Base-by-base conservation (phyloP, 2,888 invertebrate genomes). In the Trimorus sp. region DNA sequence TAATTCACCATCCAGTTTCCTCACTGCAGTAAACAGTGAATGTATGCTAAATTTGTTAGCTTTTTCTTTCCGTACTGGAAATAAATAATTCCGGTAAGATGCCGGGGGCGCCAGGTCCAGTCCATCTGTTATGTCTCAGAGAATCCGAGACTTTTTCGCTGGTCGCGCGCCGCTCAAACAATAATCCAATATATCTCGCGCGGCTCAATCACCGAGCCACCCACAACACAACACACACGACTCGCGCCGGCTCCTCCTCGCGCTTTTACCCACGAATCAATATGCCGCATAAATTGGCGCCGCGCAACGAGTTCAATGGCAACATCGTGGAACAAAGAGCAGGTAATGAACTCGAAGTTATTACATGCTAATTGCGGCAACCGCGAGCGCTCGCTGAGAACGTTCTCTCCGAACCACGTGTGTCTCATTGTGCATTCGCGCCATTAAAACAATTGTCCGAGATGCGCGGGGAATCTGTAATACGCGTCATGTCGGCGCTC, bases 291-390 rank as follows among this genome's bases (percentile, higher is more conserved):
- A 84, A 83, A 84, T 81, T 78, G 79, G 77, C 79, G 65, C 80
- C 71, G 77, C 69, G 58, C 77, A 71, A 40, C 38, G 69, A 78
- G 84, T 82, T 83, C 83, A 83, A 83, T 77, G 83, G 79, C 79
- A 83, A 79, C 79, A 79, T 83, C 80, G 79, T 66, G 82, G 76
- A 85, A 84, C 84, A 84, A 84, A 85, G 84, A 83, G 74, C 83
- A 76, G 82, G 81, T 86, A 85, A 87, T 84, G 84, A 86, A 85
- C 84, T 83, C 84, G 68, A 74, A 82, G 80, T 78, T 86, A 86
- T 86, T 85, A 84, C 84, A 82, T 84, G 84, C 80, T 86, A 86
- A 87, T 86, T 86, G 83, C 82, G 37, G 79, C 78, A 71, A 76
- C 82, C 80, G 80, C 74, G 65, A 60, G 71, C 59, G 74, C 76